Base-by-base conservation (phyloP, 30 jellyfish, hydroid and myxozoan genomes). In the Catostylus mosaicus region DNA sequence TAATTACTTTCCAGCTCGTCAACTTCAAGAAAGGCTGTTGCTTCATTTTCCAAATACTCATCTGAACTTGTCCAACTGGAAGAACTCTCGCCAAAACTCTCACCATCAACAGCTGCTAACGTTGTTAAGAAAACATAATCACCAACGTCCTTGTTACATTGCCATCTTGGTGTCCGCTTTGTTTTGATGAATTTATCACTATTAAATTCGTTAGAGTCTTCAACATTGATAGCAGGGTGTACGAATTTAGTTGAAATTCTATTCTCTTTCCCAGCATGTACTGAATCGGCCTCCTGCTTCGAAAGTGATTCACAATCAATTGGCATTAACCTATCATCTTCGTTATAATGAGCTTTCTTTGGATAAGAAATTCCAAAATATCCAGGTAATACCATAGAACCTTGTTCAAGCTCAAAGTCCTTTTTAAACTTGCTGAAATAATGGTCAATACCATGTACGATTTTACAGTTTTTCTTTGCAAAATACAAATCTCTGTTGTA, bases 91-190 rank as follows among this genome's bases (percentile, higher is more conserved):
- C 86, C 54, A n/a, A 40, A 56, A 27, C 67, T 72, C 80, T 56
- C 85, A 36, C 34, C n/a, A 10, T 56, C 86, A 56, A 70, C 92
- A 82, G 86, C 80, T 69, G 92, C 85, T 26, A 70, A 33, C 54
- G 73, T n/a, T 9, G 92, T 29, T 20, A 32, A 26, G 36, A 57
- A 69, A 16, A 52, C 52, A 36, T 31, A 70, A 40, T 69, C 91
- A 26, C 54, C 48, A 52, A 46, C 30, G 36, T 24, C 22, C 20
- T 43, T 54, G 20, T 47, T 19, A 24, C 31, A 64, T 1, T 69
- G 38, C 54, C 50, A 27, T 36, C 73, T 65, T 67, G 30, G 29
- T 34, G 64, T 69, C 40, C 75, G 62, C 76, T 29, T 70, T 56
- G 73, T 69, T 36, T 82, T 63, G 67, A 14, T 22, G 26, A 11